These are phyloP conservation scores for Platycheirus albimanus DNA, from an alignment of 2,888 invertebrate genomes.

Conservation along the genomic window DNA sequence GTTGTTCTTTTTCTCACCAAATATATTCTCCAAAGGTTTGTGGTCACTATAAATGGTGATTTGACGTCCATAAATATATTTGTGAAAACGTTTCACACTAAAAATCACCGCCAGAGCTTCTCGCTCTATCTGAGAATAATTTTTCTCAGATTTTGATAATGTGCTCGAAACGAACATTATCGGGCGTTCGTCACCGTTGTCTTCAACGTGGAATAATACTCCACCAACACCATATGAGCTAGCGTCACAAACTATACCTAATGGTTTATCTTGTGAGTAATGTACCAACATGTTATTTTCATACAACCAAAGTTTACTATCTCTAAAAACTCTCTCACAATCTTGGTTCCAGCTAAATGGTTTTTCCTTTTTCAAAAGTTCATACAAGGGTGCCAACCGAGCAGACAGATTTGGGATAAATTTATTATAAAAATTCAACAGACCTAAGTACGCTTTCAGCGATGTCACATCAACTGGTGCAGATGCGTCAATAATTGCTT, in stretches of 20 bases:
- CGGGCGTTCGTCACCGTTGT: slow-evolving; percentile 42
- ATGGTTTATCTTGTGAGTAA: slow-evolving; percentile 2
- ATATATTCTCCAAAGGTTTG: background rate
- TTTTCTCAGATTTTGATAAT: slow-evolving; percentile 37
- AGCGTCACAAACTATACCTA: no score
- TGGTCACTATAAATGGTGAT: slow-evolving; percentile 14
- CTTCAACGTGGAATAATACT: slow-evolving; percentile 46
- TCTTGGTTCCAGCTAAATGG: slow-evolving; percentile 11
- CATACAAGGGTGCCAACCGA: slow-evolving; percentile 15
- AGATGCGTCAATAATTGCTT: slow-evolving; percentile 61
- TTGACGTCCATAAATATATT: slow-evolving; percentile 33
- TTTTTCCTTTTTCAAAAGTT: no score
- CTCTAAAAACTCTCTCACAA: slow-evolving; percentile 9
- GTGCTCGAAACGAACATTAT: background rate
- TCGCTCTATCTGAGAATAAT: slow-evolving; percentile 45
- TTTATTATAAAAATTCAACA: slow-evolving; percentile 47
- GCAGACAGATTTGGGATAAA: slow-evolving; percentile 4
- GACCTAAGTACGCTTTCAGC: slow-evolving; percentile 48
- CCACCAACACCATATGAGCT: no score
- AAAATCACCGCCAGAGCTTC: slow-evolving; percentile 49
- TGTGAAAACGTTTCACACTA: no score
- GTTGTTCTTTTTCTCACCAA: slow-evolving; percentile 4
- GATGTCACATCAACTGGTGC: slow-evolving; percentile 37
- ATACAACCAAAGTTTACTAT: slow-evolving; percentile 4
- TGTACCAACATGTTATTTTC: slow-evolving; percentile 13